Conservation (phyloP, 2,113 vertebrate species). For the Panthera uncia region DNA sequence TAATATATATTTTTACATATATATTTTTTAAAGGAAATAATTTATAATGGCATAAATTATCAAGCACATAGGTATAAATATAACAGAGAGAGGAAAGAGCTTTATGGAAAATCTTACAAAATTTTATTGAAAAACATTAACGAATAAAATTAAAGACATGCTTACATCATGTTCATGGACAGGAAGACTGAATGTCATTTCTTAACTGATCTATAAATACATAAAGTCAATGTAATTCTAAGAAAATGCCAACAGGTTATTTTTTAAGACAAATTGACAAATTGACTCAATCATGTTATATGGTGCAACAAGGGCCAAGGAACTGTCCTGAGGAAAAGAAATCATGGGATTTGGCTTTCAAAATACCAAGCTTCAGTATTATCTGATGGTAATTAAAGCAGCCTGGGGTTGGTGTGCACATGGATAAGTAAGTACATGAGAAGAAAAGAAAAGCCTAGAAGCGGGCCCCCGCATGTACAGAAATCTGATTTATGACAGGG, state of each 20-base stretch:
- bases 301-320: background rate
- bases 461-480: background rate
- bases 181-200: conserved; percentile 13
- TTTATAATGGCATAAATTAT: background rate
- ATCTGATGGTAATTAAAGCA: background rate
- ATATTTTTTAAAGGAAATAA: background rate
- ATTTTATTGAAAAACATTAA: conserved; percentile 11
- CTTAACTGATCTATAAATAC: background rate
- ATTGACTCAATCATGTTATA: background rate
- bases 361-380: background rate
- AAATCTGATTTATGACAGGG: background rate
- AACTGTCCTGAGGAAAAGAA: background rate
- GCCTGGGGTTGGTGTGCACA: background rate
- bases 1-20: background rate
- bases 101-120: conserved; percentile 34
- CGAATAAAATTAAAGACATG: conserved; percentile 11
- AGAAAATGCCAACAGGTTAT: background rate
- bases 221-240: background rate
- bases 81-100: background rate
- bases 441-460: background rate
- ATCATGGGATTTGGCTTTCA: background rate
- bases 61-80: background rate
- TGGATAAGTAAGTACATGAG: background rate
- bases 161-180: background rate
- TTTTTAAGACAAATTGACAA: background rate